Evolutionary conservation across 2,888 invertebrate genomes (phyloP).

Genomic region (Thymelicus acteon): DNA sequence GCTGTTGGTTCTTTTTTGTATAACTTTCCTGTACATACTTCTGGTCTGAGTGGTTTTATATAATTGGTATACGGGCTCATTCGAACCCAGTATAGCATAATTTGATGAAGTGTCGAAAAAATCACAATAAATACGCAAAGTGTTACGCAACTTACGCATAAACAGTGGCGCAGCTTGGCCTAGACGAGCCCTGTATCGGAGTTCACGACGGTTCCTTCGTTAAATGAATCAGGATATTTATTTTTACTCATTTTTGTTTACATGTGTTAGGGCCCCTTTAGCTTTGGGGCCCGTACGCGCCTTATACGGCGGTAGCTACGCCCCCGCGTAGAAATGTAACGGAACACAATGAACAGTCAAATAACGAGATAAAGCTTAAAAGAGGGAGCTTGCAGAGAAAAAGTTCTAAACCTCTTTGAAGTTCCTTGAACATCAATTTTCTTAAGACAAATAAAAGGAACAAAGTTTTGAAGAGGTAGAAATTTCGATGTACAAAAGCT

Average conservation of each 20-base stretch:
- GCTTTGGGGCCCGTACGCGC: no score
- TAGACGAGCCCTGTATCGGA: no score
- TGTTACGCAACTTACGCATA: no score
- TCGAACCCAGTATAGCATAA: not conserved
- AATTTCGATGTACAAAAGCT: constrained; percentile 47
- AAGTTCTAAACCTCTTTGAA: not conserved
- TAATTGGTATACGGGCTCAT: not conserved
- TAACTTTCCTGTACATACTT: constrained; percentile 6
- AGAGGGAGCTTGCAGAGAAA: not conserved
- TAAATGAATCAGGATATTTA: no score
- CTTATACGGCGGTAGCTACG: no score
- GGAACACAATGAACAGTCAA: not conserved
- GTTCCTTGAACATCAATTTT: not conserved
- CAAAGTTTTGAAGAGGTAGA: constrained; percentile 49
- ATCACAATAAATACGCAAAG: no score
- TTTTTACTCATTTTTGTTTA: no score
- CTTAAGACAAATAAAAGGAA: constrained; percentile 41
- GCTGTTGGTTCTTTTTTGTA: constrained; percentile 14
- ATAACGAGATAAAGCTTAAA: not conserved
- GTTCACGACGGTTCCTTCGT: no score
- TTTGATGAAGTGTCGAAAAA: not conserved
- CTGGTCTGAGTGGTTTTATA: not conserved
- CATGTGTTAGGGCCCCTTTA: no score
- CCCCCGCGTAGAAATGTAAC: not conserved
- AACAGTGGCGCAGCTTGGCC: no score